Conservation (phyloP, 1,140 invertebrate species). For the Luehdorfia chinensis region DNA sequence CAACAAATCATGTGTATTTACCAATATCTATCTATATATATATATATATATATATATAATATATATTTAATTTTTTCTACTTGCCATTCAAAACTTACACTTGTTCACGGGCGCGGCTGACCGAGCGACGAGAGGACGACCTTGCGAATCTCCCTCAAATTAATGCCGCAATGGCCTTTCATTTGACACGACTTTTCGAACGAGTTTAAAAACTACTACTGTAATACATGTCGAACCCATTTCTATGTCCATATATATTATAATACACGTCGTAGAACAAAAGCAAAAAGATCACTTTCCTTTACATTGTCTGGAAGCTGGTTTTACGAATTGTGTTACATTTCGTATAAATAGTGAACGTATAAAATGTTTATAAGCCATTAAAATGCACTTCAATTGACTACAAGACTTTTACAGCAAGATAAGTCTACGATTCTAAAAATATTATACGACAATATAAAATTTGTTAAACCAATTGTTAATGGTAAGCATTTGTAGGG, state of each 20-base stretch:
- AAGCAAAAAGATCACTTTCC: conserved; percentile 2
- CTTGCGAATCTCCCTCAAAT: not conserved
- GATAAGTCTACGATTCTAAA: too few species aligned
- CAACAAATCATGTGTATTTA: too few species aligned
- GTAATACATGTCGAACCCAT: not conserved
- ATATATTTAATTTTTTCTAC: too few species aligned
- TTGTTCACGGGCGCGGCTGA: not conserved
- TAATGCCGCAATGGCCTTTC: conserved; percentile 8
- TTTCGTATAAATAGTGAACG: conserved; percentile 1
- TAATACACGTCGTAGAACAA: conserved; percentile 1
- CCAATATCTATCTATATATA: too few species aligned
- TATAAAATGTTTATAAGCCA: conserved; percentile 6
- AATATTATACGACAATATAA: too few species aligned
- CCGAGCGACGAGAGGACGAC: not conserved
- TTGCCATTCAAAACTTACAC: too few species aligned
- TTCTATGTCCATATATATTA: too few species aligned
- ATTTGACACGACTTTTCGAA: not conserved
- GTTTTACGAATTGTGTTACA: not conserved
- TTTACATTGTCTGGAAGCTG: not conserved
- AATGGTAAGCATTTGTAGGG: too few species aligned
- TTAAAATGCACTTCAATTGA: conserved; percentile 1
- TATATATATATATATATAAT: too few species aligned
- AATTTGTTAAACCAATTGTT: too few species aligned
- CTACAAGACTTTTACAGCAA: too few species aligned
- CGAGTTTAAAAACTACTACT: conserved; percentile 5